Conservation (phyloP, 1,140 invertebrate genomes). For the Bombus breviceps region DNA sequence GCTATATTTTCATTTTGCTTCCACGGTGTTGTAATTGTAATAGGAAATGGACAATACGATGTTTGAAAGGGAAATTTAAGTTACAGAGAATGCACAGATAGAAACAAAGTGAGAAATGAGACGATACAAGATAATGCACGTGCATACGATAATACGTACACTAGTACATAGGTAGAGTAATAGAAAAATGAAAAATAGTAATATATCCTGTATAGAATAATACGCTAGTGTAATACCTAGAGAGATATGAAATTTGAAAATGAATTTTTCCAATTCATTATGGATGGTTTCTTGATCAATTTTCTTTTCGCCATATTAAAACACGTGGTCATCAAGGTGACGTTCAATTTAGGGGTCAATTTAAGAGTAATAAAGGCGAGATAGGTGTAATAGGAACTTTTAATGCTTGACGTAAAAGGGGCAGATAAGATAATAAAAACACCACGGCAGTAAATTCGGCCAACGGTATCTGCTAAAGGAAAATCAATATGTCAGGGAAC, state of each 20-base stretch:
- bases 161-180: too few relatives aligned
- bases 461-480: slow-evolving; percentile 31
- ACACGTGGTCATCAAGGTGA: background rate
- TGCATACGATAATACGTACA: too few relatives aligned
- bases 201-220: too few relatives aligned
- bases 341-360: slow-evolving; percentile 21
- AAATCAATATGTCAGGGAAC: slow-evolving; percentile 41
- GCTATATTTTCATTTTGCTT: background rate
- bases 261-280: background rate
- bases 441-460: slow-evolving; percentile 36
- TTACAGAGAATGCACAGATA: too few relatives aligned
- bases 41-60: too few relatives aligned
- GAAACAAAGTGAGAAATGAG: too few relatives aligned
- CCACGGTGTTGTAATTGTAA: too few relatives aligned
- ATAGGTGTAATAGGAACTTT: slow-evolving; percentile 45
- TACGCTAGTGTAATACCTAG: too few relatives aligned
- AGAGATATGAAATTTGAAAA: background rate
- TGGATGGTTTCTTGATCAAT: background rate
- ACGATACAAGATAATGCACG: too few relatives aligned
- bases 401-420: slow-evolving; percentile 22
- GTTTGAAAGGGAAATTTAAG: too few relatives aligned
- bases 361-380: slow-evolving; percentile 50
- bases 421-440: slow-evolving; percentile 59
- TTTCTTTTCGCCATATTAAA: background rate
- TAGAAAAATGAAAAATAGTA: too few relatives aligned